Percentiles rank a stretch among this genome's conserved stretches.
These are phyloP conservation scores for Thysanoteuthis rhombus DNA, from an alignment of 2,888 invertebrate genomes.

Conservation along the genomic window DNA sequence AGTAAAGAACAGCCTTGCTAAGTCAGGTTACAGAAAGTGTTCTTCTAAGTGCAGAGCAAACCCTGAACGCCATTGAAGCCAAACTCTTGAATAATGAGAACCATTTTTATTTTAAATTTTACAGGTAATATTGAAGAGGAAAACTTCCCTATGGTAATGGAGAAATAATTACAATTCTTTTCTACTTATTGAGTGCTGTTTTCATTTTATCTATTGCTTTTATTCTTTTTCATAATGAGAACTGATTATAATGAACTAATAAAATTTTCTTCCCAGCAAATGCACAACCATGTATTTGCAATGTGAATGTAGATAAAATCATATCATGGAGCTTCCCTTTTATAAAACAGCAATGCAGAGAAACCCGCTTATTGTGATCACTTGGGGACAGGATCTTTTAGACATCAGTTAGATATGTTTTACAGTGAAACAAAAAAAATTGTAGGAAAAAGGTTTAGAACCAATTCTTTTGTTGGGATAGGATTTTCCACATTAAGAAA, in stretches of 20 bases:
- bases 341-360: no score
- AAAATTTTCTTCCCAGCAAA: not conserved
- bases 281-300: not conserved
- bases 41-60: not conserved
- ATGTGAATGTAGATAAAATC: no score
- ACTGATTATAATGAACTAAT: not conserved
- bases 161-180: not conserved
- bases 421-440: no score
- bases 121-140: not conserved
- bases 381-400: no score
- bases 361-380: no score
- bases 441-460: no score
- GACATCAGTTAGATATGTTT: no score
- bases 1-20: no score
- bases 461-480: not conserved
- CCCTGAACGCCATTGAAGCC: not conserved
- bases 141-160: not conserved
- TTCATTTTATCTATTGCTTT: not conserved
- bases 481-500: not conserved
- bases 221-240: not conserved
- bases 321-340: no score
- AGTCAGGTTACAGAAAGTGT: no score
- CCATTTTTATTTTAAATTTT: not conserved
- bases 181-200: not conserved
- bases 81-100: not conserved